Conservation (phyloP, 2,888 invertebrate species). For the Acrobasis consociella region DNA sequence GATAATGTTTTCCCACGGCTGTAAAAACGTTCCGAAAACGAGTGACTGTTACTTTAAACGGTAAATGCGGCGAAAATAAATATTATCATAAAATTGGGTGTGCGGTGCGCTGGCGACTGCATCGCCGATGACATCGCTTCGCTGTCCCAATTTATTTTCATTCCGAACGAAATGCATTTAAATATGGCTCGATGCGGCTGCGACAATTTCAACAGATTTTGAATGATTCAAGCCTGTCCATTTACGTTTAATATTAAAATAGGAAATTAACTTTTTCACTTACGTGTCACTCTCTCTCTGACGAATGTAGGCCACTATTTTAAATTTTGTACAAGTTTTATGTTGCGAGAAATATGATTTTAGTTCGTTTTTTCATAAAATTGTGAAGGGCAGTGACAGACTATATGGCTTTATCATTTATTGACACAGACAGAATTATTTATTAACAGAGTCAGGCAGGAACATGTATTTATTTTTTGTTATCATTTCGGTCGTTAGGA, state of each 20-base stretch:
- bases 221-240: conserved; percentile 7
- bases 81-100: conserved; percentile 16
- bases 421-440: too few species aligned
- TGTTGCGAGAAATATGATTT: background rate
- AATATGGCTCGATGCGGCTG: conserved; percentile 17
- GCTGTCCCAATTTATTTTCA: conserved; percentile 20
- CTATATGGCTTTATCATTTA: too few species aligned
- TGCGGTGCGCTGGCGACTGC: conserved; percentile 10
- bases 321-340: background rate
- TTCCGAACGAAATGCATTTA: conserved; percentile 18
- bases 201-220: conserved; percentile 14
- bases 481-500: too few species aligned
- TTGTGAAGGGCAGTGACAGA: background rate
- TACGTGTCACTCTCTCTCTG: background rate
- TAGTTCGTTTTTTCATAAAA: background rate
- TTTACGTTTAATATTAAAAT: conserved; percentile 14
- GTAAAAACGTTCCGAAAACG: conserved; percentile 8
- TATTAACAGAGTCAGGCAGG: too few species aligned
- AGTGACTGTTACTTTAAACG: background rate
- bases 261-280: conserved; percentile 13
- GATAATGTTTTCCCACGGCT: conserved; percentile 13
- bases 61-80: conserved; percentile 12
- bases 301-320: background rate
- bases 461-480: too few species aligned
- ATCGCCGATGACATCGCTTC: conserved; percentile 13